phyloP scores from a whole-genome alignment of 2,113 vertebrate genomes.

The Grammomys surdaster region DNA sequence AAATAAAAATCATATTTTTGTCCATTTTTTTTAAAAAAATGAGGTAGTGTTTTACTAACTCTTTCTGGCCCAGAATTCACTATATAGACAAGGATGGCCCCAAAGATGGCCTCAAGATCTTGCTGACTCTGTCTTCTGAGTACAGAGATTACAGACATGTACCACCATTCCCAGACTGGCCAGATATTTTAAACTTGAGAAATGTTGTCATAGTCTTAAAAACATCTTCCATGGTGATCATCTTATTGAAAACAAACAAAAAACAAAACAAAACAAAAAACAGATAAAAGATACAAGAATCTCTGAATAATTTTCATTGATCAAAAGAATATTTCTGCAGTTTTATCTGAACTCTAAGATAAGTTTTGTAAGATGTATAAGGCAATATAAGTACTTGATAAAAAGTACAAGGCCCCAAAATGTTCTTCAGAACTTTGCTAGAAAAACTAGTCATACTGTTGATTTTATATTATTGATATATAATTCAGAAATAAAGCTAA shows the following conservation, averaged over 20 bases:
- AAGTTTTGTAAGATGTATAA: constrained; percentile 51
- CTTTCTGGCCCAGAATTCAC: not conserved
- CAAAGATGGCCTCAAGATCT: not conserved
- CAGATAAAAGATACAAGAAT: not conserved
- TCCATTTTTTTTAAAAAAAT: not conserved
- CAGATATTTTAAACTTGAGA: not conserved
- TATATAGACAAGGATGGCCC: not conserved
- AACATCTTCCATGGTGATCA: not conserved
- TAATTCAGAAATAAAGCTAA: constrained; percentile 45
- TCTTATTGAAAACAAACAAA: not conserved
- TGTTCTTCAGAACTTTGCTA: not conserved
- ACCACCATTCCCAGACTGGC: not conserved
- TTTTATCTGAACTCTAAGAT: not conserved
- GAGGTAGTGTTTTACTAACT: not conserved
- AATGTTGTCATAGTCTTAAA: not conserved
- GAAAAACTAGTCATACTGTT: constrained; percentile 12
- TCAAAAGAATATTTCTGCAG: not conserved
- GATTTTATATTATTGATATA: not conserved
- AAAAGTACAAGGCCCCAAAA: not conserved
- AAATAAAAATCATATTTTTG: not conserved
- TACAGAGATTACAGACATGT: no score
- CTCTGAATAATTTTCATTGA: not conserved
- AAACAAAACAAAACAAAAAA: not conserved
- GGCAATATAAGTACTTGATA: constrained; percentile 39
- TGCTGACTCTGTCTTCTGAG: not conserved